A percentile compares a stretch with the other conserved stretches of the same genome.
These are phyloP conservation scores for Corydoras maculifer DNA, from an alignment of 2,113 vertebrate genomes.

Conservation along the genomic window DNA sequence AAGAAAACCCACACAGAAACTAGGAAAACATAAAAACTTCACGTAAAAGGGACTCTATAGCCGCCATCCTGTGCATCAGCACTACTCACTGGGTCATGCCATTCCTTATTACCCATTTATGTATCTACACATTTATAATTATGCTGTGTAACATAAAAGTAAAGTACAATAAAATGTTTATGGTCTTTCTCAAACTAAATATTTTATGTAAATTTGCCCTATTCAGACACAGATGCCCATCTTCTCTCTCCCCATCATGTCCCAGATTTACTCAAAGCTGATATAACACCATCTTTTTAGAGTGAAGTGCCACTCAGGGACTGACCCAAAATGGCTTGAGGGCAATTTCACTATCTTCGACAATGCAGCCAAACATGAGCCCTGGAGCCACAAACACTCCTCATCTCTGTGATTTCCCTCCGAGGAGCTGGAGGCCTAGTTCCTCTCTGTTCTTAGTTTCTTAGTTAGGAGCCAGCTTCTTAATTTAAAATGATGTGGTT, in stretches of 20 bases:
- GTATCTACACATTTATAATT: background rate
- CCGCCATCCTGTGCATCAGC: no score
- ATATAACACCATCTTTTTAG: constrained; percentile 45
- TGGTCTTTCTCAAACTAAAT: background rate
- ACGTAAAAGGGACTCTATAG: no score
- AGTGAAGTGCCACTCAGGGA: constrained; percentile 41
- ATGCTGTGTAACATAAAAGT: background rate
- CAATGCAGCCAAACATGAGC: constrained; percentile 3
- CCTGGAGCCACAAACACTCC: constrained; percentile 16
- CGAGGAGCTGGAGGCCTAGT: constrained; percentile 15
- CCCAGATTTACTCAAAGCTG: constrained; percentile 44
- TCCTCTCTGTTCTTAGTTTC: background rate
- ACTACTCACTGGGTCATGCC: no score
- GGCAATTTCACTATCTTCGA: constrained; percentile 37
- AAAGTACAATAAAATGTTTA: no score
- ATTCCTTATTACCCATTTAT: no score
- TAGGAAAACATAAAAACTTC: no score
- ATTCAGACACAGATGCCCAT: background rate
- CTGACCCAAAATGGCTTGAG: constrained; percentile 41
- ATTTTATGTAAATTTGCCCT: background rate
- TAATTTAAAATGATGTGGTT: background rate
- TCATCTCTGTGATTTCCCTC: constrained; percentile 10
- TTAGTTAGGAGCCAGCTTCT: background rate
- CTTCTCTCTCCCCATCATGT: constrained; percentile 34
- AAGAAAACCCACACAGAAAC: no score